Evolutionary conservation across 2,888 invertebrate genomes (phyloP).

Genomic region (Chrysomela aeneicollis): DNA sequence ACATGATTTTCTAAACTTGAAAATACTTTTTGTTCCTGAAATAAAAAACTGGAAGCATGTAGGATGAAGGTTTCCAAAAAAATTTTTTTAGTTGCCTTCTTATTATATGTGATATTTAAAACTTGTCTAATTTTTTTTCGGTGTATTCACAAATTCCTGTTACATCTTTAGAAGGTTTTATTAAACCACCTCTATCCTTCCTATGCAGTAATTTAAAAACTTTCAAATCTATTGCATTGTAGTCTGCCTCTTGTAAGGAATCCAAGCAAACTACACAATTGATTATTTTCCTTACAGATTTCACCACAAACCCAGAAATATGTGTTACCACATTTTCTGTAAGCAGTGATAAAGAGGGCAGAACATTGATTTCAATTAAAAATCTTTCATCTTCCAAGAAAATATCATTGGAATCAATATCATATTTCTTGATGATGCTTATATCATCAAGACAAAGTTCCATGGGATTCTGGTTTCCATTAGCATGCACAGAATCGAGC

Average conservation of each 20-base stretch:
- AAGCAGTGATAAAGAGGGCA: constrained; percentile 1
- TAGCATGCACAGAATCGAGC: not conserved
- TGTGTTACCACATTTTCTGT: constrained; percentile 17
- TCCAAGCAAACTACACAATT: not conserved
- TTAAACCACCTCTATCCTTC: constrained; percentile 5
- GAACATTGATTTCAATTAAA: not conserved
- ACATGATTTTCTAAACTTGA: constrained; percentile 18
- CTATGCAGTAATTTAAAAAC: not conserved
- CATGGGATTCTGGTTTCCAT: not conserved
- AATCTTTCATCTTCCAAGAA: constrained; percentile 6
- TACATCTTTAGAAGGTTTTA: not conserved
- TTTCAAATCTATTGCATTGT: not conserved
- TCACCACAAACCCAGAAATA: constrained; percentile 22
- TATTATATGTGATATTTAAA: constrained; percentile 2
- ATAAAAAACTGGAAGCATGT: too few species aligned
- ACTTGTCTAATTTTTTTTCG: not conserved
- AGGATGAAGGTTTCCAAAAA: constrained; percentile 4
- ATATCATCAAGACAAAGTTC: constrained; percentile 1
- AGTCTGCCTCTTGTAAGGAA: not conserved
- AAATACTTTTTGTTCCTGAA: too few species aligned
- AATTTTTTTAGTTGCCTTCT: not conserved
- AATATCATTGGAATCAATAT: constrained; percentile 6
- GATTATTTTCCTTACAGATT: constrained; percentile 8
- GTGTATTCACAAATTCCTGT: not conserved
- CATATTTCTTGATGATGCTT: constrained; percentile 1